These are phyloP conservation scores for Nesospiza acunhae DNA, from an alignment of 2,113 vertebrate species.

Conservation along the genomic window DNA sequence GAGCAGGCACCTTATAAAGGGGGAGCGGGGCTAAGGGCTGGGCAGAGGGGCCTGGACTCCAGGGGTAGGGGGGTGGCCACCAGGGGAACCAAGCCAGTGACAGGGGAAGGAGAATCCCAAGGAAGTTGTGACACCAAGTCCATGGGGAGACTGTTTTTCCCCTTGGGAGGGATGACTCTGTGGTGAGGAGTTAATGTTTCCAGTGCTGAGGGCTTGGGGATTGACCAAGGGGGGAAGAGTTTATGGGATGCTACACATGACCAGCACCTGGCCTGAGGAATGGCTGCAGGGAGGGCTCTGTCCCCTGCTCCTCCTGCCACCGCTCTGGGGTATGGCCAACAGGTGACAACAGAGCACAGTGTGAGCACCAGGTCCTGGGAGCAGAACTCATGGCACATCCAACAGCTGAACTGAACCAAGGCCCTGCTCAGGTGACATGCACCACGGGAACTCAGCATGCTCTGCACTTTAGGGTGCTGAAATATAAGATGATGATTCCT, in stretches of 20 bases:
- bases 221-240: too few species aligned
- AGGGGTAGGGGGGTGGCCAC: too few species aligned
- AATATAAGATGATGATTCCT: not conserved
- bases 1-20: too few species aligned
- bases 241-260: not conserved
- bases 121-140: too few species aligned
- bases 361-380: rapidly evolving
- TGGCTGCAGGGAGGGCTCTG: not conserved
- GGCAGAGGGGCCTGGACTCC: too few species aligned
- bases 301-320: not conserved
- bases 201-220: too few species aligned
- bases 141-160: too few species aligned
- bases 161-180: too few species aligned
- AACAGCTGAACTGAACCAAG: not conserved
- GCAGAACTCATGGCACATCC: rapidly evolving
- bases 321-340: rapidly evolving
- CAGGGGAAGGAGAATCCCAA: too few species aligned
- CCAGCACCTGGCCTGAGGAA: not conserved
- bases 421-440: rapidly evolving
- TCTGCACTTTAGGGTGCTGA: rapidly evolving
- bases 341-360: rapidly evolving
- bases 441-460: rapidly evolving
- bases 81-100: too few species aligned
- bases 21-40: too few species aligned
- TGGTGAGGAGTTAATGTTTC: too few species aligned